phyloP scores from a whole-genome alignment of 1,140 invertebrate species.

The Platyscapa corneri region DNA sequence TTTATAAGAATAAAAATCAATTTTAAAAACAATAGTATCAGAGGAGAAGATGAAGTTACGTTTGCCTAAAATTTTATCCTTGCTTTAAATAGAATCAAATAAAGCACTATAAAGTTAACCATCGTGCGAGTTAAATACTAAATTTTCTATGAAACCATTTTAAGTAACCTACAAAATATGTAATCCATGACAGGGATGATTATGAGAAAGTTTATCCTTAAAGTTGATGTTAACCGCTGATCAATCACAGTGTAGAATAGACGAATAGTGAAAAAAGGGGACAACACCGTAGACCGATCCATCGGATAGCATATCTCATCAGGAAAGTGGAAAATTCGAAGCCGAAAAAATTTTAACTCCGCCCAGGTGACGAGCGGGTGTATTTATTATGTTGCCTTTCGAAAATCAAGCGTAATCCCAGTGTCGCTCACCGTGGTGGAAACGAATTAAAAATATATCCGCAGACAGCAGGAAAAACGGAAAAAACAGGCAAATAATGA shows the following conservation, averaged over 20 bases:
- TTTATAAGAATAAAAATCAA: too few relatives aligned
- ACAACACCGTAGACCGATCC: slow-evolving; percentile 14
- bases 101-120: background rate
- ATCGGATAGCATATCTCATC: background rate
- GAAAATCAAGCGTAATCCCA: slow-evolving; percentile 25
- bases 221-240: background rate
- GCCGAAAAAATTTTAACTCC: background rate
- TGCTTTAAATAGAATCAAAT: background rate
- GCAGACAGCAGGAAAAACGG: background rate
- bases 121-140: background rate
- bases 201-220: background rate
- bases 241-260: background rate
- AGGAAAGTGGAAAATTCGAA: slow-evolving; percentile 30
- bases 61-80: background rate
- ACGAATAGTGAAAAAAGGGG: background rate
- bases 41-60: too few relatives aligned
- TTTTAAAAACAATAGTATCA: too few relatives aligned
- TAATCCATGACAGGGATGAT: background rate
- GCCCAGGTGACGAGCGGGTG: slow-evolving; percentile 21
- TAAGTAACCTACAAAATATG: too few relatives aligned
- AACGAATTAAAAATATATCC: background rate
- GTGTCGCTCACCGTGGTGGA: background rate
- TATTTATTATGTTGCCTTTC: slow-evolving; percentile 10
- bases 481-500: slow-evolving; percentile 29
- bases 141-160: background rate